Evolutionary conservation across 2,797 vertebrate species (phyloP), one percentile per base, ranked within the genome.

Genomic region (Falco concolor): DNA sequence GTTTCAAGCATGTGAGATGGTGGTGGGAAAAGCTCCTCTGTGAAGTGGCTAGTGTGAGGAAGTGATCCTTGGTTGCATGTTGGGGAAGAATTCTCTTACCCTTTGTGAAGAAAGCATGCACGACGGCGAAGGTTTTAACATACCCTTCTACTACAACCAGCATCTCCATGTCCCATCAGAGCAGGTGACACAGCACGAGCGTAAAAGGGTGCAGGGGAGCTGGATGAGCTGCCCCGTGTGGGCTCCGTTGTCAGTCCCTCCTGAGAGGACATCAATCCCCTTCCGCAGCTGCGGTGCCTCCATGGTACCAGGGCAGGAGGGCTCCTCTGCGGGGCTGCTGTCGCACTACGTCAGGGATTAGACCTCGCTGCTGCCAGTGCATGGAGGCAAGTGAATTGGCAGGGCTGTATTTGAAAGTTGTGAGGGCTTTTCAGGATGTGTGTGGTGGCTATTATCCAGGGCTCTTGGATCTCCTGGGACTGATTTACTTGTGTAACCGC

Each of bases 261-360:
- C 74, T 13, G 10, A 2, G 59, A 38, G 53, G 22, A 6, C 36
- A 6, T 52, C 30, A 12, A 1, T 9, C 14, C 42, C 36, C 40
- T 54, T 13, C 70, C 16, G n/a, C 60, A 52, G 27, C 36, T 38
- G 32, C 44, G 14, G 24, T 14, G 28, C 30, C 20, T 3, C 25
- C 61, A 6, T 0, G 9, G 42, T 27, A 3, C 40, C 6, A 3
- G n/a, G 34, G n/a, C 49, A 47, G 64, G 75, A 72, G 54, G 32
- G 13, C 47, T 12, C 20, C 32, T 42, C 32, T 6, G 36, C 2
- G 13, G 14, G n/a, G 69, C 52, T 54, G 18, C 30, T 3, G 0
- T 9, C 12, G 42, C 4, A 0, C 49, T n/a, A 4, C 2, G 2
- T 24, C 18, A 11, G 63, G 22, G 34, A 10, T 59, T 14, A 28